These are phyloP conservation scores for Bufotes viridis DNA, from an alignment of 2,797 vertebrate species.

Conservation along the genomic window DNA sequence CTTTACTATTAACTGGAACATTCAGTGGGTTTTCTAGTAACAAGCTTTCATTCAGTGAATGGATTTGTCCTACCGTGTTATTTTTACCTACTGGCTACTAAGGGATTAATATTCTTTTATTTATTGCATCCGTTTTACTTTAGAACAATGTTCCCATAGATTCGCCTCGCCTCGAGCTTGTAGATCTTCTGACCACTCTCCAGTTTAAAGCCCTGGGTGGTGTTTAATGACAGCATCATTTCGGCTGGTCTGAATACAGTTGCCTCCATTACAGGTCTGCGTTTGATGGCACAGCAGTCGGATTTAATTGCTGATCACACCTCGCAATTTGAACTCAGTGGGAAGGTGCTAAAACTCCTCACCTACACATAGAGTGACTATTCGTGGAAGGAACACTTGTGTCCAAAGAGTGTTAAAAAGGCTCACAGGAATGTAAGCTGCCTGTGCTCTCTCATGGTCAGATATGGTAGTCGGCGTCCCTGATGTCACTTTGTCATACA, in stretches of 20 bases:
- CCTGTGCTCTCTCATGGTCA: background rate
- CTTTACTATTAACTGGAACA: conserved; percentile 19
- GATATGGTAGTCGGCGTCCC: background rate
- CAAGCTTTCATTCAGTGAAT: conserved; percentile 40
- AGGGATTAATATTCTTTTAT: conserved; percentile 35
- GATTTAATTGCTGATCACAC: conserved; percentile 38
- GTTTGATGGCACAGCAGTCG: background rate
- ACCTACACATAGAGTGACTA: background rate
- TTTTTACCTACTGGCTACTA: conserved; percentile 36
- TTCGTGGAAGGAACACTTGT: conserved; percentile 25
- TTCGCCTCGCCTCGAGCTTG: background rate
- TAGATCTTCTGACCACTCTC: background rate
- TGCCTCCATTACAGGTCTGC: background rate
- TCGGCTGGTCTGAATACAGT: background rate
- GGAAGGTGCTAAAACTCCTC: conserved; percentile 29
- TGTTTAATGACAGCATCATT: conserved; percentile 38
- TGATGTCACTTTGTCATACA: background rate
- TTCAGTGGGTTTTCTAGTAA: conserved; percentile 30
- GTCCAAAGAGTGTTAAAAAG: background rate
- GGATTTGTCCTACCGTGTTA: conserved; percentile 18
- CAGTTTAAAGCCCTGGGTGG: background rate
- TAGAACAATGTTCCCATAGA: conserved; percentile 23
- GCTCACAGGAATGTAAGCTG: background rate
- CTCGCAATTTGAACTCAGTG: conserved; percentile 18
- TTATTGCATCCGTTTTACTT: conserved; percentile 33